These are phyloP conservation scores for Donacobius atricapilla DNA, from an alignment of 2,113 vertebrate genomes.

Conservation along the genomic window DNA sequence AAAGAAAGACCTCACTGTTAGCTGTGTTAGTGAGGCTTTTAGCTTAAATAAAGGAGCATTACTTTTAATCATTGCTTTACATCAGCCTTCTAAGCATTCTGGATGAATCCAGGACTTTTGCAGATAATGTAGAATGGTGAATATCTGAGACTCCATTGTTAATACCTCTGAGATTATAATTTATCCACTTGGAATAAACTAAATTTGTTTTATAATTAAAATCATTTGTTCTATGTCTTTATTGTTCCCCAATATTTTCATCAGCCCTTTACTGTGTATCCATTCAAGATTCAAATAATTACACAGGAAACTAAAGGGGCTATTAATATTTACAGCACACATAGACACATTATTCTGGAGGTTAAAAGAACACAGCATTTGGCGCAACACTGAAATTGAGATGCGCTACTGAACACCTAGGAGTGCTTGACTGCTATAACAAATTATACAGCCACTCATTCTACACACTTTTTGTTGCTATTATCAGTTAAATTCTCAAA, in stretches of 20 bases:
- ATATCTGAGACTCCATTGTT: background rate
- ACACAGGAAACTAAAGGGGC: background rate
- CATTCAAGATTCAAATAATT: background rate
- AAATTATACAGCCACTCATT: background rate
- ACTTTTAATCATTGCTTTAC: background rate
- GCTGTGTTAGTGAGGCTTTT: background rate
- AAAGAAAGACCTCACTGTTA: background rate
- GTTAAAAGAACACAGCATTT: background rate
- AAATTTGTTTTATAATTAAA: background rate
- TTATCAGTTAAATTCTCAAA: background rate
- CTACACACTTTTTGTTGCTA: background rate
- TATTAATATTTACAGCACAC: conserved; percentile 9
- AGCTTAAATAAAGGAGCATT: background rate
- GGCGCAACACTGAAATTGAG: background rate
- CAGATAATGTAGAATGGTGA: background rate
- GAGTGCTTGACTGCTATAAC: background rate
- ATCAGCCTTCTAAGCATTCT: background rate
- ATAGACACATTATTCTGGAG: background rate
- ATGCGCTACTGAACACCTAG: background rate
- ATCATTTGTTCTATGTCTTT: background rate
- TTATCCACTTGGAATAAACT: background rate
- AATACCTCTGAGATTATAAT: background rate
- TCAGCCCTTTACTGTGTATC: background rate
- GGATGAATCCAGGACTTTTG: background rate
- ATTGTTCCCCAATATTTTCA: background rate